These are phyloP conservation scores for Crotalus horridus DNA, from an alignment of 2,113 vertebrate species.

Conservation along the genomic window DNA sequence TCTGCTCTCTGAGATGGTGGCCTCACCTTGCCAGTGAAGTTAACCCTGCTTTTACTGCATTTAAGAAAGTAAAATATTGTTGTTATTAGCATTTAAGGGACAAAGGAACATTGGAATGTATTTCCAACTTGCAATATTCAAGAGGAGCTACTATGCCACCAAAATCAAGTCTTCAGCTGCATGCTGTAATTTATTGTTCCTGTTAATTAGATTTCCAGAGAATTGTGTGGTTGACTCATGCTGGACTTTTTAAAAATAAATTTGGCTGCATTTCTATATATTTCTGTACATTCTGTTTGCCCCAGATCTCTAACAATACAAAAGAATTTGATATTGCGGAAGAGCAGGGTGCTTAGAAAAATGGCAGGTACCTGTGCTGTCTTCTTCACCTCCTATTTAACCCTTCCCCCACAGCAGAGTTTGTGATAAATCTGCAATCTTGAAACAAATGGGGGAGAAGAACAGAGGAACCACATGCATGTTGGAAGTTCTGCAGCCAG, in stretches of 20 bases:
- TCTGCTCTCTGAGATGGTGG: background rate
- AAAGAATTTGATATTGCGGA: background rate
- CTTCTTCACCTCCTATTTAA: background rate
- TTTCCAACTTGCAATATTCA: background rate
- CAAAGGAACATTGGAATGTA: background rate
- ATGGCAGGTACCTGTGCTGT: background rate
- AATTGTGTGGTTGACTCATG: background rate
- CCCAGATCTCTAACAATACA: background rate
- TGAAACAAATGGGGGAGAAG: background rate
- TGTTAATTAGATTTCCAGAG: background rate
- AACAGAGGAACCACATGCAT: background rate
- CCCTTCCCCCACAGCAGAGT: background rate
- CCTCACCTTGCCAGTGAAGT: background rate
- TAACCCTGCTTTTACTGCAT: background rate
- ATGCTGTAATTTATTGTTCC: conserved; percentile 12
- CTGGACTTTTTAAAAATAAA: background rate
- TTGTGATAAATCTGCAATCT: background rate
- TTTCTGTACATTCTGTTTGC: background rate
- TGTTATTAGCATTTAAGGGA: background rate
- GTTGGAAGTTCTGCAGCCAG: background rate
- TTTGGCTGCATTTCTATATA: background rate
- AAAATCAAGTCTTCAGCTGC: background rate
- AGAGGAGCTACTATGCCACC: background rate
- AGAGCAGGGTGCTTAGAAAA: background rate
- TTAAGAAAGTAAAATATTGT: background rate